Conservation (phyloP, 2,113 vertebrate species). For the Saguinus midas region DNA sequence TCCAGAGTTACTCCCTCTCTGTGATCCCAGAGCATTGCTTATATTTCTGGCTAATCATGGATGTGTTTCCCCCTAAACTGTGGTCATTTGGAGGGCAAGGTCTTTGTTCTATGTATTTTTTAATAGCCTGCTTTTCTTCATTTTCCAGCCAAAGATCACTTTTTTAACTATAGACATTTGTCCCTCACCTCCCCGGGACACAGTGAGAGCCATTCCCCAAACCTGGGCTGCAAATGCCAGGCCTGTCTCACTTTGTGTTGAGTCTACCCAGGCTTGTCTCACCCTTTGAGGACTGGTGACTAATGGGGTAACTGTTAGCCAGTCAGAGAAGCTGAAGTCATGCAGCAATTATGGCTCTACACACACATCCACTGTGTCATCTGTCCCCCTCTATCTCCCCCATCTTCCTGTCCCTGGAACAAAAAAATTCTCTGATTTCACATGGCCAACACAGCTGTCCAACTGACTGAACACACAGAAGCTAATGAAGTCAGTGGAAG, state of each 20-base stretch:
- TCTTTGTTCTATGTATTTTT: background rate
- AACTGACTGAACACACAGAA: constrained; percentile 79
- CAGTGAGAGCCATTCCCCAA: background rate
- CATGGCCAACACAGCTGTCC: constrained; percentile 83
- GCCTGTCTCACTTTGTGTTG: background rate
- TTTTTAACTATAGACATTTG: background rate
- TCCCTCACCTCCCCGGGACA: background rate
- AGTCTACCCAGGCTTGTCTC: constrained; percentile 66
- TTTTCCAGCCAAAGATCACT: background rate
- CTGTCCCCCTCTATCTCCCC: background rate
- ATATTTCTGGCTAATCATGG: background rate
- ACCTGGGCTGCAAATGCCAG: background rate
- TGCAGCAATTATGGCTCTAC: constrained; percentile 71
- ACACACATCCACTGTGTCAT: constrained; percentile 56
- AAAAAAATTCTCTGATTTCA: constrained; percentile 83
- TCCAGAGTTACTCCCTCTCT: background rate
- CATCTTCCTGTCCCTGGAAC: constrained; percentile 80
- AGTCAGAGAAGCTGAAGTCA: constrained; percentile 83
- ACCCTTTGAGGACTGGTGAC: constrained; percentile 74
- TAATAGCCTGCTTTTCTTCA: background rate
- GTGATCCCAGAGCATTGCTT: background rate
- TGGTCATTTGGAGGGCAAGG: background rate
- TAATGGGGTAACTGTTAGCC: constrained; percentile 73
- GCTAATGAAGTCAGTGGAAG: constrained; percentile 77
- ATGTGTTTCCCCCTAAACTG: background rate